Conservation (phyloP, 2,113 vertebrate genomes). For the Urocitellus parryii region DNA sequence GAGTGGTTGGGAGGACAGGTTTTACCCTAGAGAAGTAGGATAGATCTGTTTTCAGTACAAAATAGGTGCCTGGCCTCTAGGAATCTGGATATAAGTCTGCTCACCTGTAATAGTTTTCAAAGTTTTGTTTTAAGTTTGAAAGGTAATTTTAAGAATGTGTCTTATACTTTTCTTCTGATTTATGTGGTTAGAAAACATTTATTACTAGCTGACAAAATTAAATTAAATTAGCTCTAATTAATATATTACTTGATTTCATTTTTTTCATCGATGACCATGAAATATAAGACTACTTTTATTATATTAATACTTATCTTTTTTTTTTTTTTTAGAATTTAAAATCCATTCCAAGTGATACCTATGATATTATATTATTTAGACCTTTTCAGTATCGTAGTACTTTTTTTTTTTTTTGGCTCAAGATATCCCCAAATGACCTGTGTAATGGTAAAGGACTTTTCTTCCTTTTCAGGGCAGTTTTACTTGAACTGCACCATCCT, state of each 20-base stretch:
- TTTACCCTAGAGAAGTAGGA: not conserved
- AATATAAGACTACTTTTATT: not conserved
- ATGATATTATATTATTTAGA: not conserved
- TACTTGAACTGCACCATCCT: not conserved
- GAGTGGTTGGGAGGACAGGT: not conserved
- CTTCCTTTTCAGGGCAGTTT: not conserved
- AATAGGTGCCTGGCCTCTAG: not conserved
- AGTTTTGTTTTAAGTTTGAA: conserved; percentile 2
- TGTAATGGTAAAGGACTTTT: not conserved
- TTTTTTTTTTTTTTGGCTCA: not conserved
- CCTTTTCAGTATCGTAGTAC: not conserved
- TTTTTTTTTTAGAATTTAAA: not conserved
- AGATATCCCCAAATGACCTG: not conserved
- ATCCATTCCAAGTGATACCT: not conserved
- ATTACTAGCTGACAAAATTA: not conserved
- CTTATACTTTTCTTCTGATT: not conserved
- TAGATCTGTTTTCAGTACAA: not conserved
- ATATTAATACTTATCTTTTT: not conserved
- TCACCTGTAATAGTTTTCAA: not conserved
- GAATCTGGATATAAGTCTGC: not conserved
- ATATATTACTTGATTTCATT: not conserved
- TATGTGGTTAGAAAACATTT: not conserved
- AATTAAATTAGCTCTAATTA: not conserved
- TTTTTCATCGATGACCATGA: not conserved
- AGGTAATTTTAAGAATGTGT: not conserved